phyloP scores from a whole-genome alignment of 1,140 invertebrate genomes.

The Mizuhopecten yessoensis region DNA sequence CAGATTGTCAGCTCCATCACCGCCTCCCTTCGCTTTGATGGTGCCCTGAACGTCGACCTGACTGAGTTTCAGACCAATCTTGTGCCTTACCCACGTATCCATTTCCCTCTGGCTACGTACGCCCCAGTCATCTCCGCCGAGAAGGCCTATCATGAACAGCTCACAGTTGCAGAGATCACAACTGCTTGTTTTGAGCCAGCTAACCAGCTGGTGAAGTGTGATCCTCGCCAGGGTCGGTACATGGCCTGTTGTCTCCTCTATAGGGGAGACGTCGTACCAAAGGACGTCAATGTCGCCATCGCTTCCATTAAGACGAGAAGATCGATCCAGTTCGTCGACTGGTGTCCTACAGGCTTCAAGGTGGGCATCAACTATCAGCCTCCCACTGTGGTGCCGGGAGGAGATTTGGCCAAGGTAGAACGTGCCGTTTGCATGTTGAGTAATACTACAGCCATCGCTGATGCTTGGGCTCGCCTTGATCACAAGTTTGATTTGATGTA shows the following conservation, averaged over 20 bases:
- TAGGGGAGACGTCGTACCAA: conserved; percentile 81
- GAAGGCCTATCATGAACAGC: conserved; percentile 76
- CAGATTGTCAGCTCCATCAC: conserved; percentile 88
- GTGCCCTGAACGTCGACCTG: conserved; percentile 73
- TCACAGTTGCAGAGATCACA: conserved; percentile 90
- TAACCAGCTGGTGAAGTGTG: conserved; percentile 93
- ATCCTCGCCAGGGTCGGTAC: conserved; percentile 80
- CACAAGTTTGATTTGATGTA: conserved; percentile 88
- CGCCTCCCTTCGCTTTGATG: conserved; percentile 92
- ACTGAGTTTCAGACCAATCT: conserved; percentile 76
- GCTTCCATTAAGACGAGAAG: conserved; percentile 90
- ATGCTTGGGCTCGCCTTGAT: conserved; percentile 87
- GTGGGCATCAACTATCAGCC: conserved; percentile 76
- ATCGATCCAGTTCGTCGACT: conserved; percentile 94
- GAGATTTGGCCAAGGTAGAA: conserved; percentile 64
- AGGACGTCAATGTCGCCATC: conserved; percentile 94
- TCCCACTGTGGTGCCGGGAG: conserved; percentile 88
- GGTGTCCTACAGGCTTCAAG: conserved; percentile 91
- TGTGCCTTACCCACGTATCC: conserved; percentile 80
- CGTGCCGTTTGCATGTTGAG: conserved; percentile 76
- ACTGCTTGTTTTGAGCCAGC: conserved; percentile 93
- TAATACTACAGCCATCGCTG: conserved; percentile 85
- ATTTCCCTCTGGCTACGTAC: conserved; percentile 71
- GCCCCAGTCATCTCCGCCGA: conserved; percentile 88
- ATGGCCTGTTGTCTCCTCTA: conserved; percentile 78